These are phyloP conservation scores for Nicator chloris DNA, from an alignment of 2,113 vertebrate genomes.

Conservation along the genomic window DNA sequence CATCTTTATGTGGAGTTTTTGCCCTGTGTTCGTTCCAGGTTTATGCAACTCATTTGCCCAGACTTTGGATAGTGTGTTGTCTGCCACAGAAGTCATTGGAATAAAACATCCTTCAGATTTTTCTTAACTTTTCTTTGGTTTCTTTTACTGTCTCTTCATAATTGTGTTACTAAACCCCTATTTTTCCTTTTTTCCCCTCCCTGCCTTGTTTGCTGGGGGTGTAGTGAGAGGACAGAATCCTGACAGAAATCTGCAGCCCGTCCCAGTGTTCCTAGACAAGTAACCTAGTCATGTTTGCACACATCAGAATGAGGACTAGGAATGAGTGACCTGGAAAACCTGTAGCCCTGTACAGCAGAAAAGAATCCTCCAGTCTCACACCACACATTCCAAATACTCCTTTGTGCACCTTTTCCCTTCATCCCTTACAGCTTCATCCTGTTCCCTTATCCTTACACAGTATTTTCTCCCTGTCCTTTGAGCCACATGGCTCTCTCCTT, in stretches of 20 bases:
- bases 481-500: background rate
- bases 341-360: background rate
- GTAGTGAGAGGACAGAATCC: background rate
- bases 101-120: background rate
- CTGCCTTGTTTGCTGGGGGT: fast-evolving
- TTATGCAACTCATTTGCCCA: background rate
- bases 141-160: background rate
- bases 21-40: background rate
- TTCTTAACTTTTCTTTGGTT: background rate
- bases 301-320: background rate
- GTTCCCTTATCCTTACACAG: background rate
- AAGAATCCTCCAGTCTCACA: background rate
- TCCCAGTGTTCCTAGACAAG: background rate
- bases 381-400: background rate
- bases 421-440: background rate
- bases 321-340: background rate
- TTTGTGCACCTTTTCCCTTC: background rate
- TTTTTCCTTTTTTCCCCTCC: fast-evolving
- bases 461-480: background rate
- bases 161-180: background rate
- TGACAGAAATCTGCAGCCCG: background rate
- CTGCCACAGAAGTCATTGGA: background rate
- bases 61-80: background rate
- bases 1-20: fast-evolving
- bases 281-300: background rate